phyloP scores from a whole-genome alignment of 2,888 invertebrate genomes.

The Trichopoda pennipes region DNA sequence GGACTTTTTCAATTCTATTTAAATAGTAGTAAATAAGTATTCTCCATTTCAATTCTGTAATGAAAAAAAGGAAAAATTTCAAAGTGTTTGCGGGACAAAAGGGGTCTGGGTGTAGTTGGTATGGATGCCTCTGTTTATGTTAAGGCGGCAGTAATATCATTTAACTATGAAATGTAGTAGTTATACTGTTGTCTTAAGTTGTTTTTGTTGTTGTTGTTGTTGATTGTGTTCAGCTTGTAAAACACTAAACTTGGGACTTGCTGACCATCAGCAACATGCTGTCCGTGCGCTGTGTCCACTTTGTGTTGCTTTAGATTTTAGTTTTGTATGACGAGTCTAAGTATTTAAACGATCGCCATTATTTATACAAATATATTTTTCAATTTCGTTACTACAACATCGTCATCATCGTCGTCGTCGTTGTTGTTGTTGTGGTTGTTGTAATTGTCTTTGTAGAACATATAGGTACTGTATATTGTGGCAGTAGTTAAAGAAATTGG shows the following conservation, averaged over 20 bases:
- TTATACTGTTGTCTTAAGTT: slow-evolving; percentile 31
- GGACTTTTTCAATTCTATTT: too few relatives aligned
- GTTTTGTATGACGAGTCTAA: slow-evolving; percentile 40
- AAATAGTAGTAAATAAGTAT: too few relatives aligned
- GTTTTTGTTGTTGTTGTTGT: slow-evolving; percentile 6
- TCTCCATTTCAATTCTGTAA: too few relatives aligned
- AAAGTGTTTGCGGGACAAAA: not conserved
- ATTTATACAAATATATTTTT: slow-evolving; percentile 43
- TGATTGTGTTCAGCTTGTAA: slow-evolving; percentile 25
- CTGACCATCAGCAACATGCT: slow-evolving; percentile 28
- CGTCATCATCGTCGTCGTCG: too few relatives aligned
- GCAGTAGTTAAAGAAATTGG: slow-evolving; percentile 35
- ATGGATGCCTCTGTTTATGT: not conserved
- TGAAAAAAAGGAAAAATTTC: not conserved
- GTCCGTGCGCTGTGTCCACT: slow-evolving; percentile 27
- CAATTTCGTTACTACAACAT: slow-evolving; percentile 17
- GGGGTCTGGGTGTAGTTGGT: slow-evolving; percentile 10
- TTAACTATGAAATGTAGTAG: slow-evolving; percentile 52
- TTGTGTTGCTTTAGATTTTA: slow-evolving; percentile 27
- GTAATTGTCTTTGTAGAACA: not conserved
- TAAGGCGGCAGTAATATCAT: slow-evolving; percentile 48
- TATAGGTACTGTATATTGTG: not conserved
- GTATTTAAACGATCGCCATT: slow-evolving; percentile 59
- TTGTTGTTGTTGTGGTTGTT: slow-evolving; percentile 10
- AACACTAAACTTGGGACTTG: slow-evolving; percentile 31